These are phyloP conservation scores for Antheraea mylitta DNA, from an alignment of 1,140 invertebrate species.

Conservation along the genomic window DNA sequence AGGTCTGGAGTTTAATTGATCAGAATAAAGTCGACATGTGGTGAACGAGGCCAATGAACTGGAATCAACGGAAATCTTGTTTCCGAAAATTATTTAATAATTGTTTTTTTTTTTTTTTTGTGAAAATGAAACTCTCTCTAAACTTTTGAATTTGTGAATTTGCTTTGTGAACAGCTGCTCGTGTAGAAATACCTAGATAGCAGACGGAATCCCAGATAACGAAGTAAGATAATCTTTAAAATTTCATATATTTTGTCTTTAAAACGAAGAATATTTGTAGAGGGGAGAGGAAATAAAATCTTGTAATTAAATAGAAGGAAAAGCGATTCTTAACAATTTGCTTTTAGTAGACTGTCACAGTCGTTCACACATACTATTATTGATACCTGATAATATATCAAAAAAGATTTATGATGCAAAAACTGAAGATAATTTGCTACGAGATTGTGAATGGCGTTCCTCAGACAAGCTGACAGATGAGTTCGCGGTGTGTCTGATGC, in stretches of 20 bases:
- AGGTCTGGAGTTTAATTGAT: neutral
- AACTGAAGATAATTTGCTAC: neutral
- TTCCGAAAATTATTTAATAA: slow-evolving; percentile 4
- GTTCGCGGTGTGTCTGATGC: no score
- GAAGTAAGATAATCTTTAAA: neutral
- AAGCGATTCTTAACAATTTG: no score
- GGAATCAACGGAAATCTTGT: slow-evolving; percentile 9
- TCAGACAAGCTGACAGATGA: neutral
- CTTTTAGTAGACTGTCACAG: no score
- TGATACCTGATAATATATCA: neutral
- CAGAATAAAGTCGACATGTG: slow-evolving; percentile 6
- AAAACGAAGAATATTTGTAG: no score
- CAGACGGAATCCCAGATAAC: neutral
- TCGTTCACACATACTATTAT: no score
- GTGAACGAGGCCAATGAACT: slow-evolving; percentile 11
- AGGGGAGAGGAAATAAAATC: no score
- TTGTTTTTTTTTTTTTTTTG: neutral
- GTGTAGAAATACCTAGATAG: neutral
- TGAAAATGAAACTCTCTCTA: neutral
- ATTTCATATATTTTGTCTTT: no score
- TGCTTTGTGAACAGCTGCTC: neutral
- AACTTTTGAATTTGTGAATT: neutral
- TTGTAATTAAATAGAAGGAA: no score
- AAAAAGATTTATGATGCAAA: neutral
- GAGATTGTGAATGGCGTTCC: neutral